phyloP scores from a whole-genome alignment of 2,113 vertebrate species.

The Sorex araneus region DNA sequence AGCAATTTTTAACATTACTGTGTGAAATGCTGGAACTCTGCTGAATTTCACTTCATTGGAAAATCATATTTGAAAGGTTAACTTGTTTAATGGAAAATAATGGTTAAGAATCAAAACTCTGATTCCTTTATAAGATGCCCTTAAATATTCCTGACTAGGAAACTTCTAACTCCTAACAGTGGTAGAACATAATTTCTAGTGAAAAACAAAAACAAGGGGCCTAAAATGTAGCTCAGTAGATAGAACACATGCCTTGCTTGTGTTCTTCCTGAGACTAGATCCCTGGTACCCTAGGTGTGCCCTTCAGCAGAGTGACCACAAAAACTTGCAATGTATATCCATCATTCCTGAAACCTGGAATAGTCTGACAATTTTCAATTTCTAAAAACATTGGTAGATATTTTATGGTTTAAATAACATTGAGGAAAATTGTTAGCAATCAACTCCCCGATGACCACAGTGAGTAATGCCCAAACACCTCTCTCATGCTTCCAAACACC shows the following conservation, averaged over 20 bases:
- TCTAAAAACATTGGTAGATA: neutral
- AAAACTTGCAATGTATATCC: neutral
- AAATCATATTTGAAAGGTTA: neutral
- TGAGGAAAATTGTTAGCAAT: neutral
- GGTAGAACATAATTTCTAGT: neutral
- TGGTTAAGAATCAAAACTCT: neutral
- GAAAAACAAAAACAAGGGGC: neutral
- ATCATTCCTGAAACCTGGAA: neutral
- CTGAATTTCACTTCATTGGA: neutral
- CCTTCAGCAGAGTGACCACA: no score
- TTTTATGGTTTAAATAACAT: slow-evolving; percentile 5
- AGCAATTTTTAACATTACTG: slow-evolving; percentile 5
- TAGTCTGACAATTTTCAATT: neutral
- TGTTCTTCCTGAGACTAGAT: no score
- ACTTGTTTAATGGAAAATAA: neutral
- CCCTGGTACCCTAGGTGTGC: no score
- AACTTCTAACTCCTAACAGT: neutral
- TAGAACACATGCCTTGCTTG: no score
- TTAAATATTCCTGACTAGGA: neutral
- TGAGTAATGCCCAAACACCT: no score
- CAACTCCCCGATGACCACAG: no score
- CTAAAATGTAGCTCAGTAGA: no score
- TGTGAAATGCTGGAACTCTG: neutral
- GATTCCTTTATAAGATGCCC: neutral
- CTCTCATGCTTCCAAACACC: no score